Conservation (phyloP, 2,113 vertebrate species). For the Nycticorax nycticorax region DNA sequence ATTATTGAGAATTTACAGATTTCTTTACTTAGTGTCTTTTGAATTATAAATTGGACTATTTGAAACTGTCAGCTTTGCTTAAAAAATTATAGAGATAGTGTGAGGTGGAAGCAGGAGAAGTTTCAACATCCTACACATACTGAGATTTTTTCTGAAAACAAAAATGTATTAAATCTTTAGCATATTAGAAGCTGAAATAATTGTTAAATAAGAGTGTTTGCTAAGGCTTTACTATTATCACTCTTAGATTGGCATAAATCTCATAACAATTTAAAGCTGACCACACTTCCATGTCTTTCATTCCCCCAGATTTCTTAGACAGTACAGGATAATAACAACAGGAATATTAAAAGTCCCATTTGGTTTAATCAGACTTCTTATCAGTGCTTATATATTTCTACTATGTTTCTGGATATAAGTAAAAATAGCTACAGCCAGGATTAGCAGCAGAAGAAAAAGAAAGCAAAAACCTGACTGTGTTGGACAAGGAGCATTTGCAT, state of each 20-base stretch:
- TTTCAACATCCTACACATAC: not conserved
- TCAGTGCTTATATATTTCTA: not conserved
- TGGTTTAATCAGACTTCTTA: constrained; percentile 21
- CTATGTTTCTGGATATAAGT: not conserved
- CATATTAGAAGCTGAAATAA: not conserved
- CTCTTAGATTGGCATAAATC: not conserved
- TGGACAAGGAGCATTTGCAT: not conserved
- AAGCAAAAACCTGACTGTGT: not conserved
- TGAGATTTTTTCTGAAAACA: not conserved
- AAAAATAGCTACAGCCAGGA: not conserved
- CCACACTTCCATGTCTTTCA: not conserved
- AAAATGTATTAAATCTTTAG: not conserved
- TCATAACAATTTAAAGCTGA: constrained; percentile 16
- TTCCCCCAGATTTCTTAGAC: not conserved
- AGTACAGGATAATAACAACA: constrained; percentile 5
- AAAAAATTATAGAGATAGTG: not conserved
- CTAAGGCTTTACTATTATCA: not conserved
- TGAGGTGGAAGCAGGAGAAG: not conserved
- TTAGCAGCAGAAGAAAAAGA: not conserved
- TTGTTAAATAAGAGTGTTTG: not conserved
- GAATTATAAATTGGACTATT: not conserved
- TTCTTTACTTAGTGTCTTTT: not conserved
- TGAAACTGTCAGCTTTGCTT: not conserved
- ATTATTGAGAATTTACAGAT: not conserved
- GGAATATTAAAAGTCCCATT: constrained; percentile 5